phyloP scores from a whole-genome alignment of 2,113 vertebrate species.

The Pogona vitticeps region DNA sequence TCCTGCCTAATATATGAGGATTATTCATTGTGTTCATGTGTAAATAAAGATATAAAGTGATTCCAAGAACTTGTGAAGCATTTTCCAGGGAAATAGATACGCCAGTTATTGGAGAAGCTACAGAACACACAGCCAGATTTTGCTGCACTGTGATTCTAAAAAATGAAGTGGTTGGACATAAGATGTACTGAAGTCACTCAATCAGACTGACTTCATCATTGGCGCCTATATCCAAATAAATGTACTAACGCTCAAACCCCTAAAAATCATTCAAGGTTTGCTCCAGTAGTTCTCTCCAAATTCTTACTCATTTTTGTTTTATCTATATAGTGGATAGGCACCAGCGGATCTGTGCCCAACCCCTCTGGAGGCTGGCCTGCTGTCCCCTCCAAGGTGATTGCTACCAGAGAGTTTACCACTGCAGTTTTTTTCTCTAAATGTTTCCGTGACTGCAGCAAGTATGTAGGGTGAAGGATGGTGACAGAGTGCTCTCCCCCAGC shows the following conservation, averaged over 20 bases:
- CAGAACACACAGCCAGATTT: neutral
- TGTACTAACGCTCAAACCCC: neutral
- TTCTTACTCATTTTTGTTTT: too few relatives aligned
- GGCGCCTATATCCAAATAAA: neutral
- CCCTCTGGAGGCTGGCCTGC: too few relatives aligned
- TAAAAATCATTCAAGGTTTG: neutral
- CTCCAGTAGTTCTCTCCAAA: too few relatives aligned
- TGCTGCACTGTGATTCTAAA: neutral
- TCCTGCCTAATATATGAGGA: neutral
- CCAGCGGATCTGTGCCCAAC: too few relatives aligned
- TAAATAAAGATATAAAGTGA: accelerated
- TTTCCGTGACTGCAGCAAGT: too few relatives aligned
- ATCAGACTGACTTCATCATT: neutral
- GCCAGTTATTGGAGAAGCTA: neutral
- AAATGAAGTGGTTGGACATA: neutral
- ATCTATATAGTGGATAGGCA: too few relatives aligned
- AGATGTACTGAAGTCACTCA: neutral
- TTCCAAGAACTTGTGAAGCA: neutral
- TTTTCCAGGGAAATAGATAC: neutral
- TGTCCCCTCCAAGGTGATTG: too few relatives aligned
- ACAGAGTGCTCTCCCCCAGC: too few relatives aligned
- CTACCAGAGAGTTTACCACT: too few relatives aligned
- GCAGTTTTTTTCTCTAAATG: too few relatives aligned
- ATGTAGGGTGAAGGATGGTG: too few relatives aligned
- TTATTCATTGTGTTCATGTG: neutral